Evolutionary conservation across 2,888 invertebrate species (phyloP), one percentile per base, ranked within the genome.

Genomic region (Chalcosyrphus nemorum): DNA sequence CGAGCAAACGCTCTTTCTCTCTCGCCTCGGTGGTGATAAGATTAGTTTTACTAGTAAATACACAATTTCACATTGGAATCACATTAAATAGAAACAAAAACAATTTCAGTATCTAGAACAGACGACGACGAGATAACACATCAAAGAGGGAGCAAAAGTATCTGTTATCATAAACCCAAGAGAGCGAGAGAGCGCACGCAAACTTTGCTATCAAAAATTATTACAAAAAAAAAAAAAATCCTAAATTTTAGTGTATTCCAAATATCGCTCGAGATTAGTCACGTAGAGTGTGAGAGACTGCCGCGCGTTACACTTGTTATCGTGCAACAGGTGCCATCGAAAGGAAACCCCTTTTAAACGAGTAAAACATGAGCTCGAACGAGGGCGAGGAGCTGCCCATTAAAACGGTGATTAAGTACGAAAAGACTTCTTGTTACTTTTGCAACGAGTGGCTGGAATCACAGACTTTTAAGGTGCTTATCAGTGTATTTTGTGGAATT

Each of bases 401-500:
- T 4, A 91, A 88, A 21, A 91, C 91, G 3, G 89, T 91, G 13
- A 86, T 91, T 47, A 92, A 90, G 59, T 89, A 90, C 38, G 92
- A 92, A 86, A 93, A 93, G 84, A 93, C 94, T 35, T 92, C 93
- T 1, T 95, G 95, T 87, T 94, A 95, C 88, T 95, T 94, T 90
- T 95, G 95, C 90, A 94, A 94, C 88, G 94, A 94, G 81, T 89
- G 93, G 89, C 93, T 95, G 76, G 93, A 94, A 86, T 93, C 94
- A 89, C 94, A 94, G 81, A 93, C 93, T 1, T 91, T 94, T 87
- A 93, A 94, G 93, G 95, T 95, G 90, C 89, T 41, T 82, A 77
- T 72, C 63, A 15, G 29, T 61, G 27, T 29, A 38, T 29, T 45
- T 6, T n/a, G 13, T 57, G 19, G 32, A 35, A 45, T 45, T 63